These are phyloP conservation scores for Neoarius graeffei DNA, from an alignment of 2,113 vertebrate species.

Conservation along the genomic window DNA sequence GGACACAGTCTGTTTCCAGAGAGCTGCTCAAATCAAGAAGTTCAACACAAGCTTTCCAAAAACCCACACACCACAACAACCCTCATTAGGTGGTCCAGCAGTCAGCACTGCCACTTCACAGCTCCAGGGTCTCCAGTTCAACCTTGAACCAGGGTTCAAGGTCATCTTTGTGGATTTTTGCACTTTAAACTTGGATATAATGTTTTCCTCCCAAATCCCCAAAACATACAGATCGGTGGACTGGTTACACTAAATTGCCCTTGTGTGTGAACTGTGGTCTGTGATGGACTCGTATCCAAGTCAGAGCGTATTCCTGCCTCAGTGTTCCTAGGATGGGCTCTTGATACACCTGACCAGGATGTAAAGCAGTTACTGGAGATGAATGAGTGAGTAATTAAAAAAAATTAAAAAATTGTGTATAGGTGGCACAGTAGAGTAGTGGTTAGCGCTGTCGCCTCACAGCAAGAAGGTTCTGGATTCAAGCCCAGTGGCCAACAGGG, in stretches of 20 bases:
- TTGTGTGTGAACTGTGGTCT: not conserved
- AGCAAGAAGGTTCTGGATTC: no score
- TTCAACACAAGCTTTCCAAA: not conserved
- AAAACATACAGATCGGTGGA: not conserved
- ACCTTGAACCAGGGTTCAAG: not conserved
- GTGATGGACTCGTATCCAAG: not conserved
- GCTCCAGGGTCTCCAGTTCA: not conserved
- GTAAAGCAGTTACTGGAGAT: not conserved
- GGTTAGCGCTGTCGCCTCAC: no score
- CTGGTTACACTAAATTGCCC: not conserved
- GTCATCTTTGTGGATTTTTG: not conserved
- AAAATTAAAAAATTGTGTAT: not conserved
- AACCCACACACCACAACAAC: not conserved
- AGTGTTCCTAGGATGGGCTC: not conserved
- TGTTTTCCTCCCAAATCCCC: not conserved
- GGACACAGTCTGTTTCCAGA: not conserved
- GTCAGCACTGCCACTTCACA: not conserved
- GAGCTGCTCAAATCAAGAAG: not conserved
- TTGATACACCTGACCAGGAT: not conserved
- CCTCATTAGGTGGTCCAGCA: not conserved
- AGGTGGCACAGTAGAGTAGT: no score
- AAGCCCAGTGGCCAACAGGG: no score
- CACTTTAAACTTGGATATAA: no score
- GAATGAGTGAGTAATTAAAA: not conserved
- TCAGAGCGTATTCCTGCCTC: not conserved